Evolutionary conservation across 2,888 invertebrate species (phyloP).

Genomic region (Trissoscelio sp.): DNA sequence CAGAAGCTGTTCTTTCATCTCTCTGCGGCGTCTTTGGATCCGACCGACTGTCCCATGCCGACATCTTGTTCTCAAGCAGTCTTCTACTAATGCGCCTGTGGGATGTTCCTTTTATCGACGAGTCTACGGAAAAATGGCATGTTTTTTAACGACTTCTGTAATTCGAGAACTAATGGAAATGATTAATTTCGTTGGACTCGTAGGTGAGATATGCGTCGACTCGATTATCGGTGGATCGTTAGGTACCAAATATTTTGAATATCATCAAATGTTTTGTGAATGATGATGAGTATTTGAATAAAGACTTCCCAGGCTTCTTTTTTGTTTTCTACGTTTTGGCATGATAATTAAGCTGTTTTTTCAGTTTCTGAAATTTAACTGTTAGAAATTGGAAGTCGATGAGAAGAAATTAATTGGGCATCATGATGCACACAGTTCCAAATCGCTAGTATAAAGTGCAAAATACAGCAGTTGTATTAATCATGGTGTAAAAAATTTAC

Average conservation of each 20-base stretch:
- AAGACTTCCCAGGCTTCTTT: conserved; percentile 29
- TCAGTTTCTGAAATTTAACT: too few relatives aligned
- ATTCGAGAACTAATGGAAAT: conserved; percentile 56
- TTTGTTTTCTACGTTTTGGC: conserved; percentile 16
- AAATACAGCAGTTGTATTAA: too few relatives aligned
- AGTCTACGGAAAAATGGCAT: conserved; percentile 66
- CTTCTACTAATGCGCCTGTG: conserved; percentile 64
- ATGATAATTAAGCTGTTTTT: conserved; percentile 37
- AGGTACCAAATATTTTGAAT: conserved; percentile 70
- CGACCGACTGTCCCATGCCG: conserved; percentile 62
- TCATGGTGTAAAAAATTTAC: too few relatives aligned
- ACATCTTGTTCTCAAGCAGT: conserved; percentile 67
- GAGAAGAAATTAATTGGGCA: too few relatives aligned
- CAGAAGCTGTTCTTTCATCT: conserved; percentile 78
- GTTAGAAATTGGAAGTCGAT: too few relatives aligned
- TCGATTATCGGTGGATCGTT: conserved; percentile 65
- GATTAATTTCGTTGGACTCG: conserved; percentile 65
- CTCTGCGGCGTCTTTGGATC: conserved; percentile 65
- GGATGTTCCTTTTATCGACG: conserved; percentile 66
- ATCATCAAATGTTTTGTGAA: conserved; percentile 65
- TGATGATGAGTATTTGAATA: conserved; percentile 58
- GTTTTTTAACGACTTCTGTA: conserved; percentile 67
- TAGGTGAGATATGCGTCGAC: conserved; percentile 61
- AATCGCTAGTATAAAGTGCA: too few relatives aligned
- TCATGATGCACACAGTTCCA: too few relatives aligned